Base-by-base conservation (phyloP, 2,888 invertebrate species). In the Stenodera caucasica region DNA sequence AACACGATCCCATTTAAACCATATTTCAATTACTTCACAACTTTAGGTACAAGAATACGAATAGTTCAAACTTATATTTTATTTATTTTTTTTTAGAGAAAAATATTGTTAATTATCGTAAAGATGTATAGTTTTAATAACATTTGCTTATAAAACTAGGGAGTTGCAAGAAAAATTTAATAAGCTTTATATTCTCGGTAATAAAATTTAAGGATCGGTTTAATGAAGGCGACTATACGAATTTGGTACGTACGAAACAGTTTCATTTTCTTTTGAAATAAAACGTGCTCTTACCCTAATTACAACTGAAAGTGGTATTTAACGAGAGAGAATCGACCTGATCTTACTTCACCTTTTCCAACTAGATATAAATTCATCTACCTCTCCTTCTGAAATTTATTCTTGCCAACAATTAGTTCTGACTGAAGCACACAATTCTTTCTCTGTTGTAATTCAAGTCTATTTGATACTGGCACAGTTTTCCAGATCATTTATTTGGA, bases 241-340 rank as follows among this genome's bases (percentile, higher is more conserved):
- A 11, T 2, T 52, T 60, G 63, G 64, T 63, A 61, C 64, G 62
- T 63, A 70, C 66, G 64, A 53, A 67, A 67, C 67, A 64, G 64
- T 69, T 66, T 67, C 70, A 68, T 70, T 70, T 68, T 67, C 66
- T 53, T 45, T 55, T 56, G 58, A 64, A 69, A 71, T 71, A 70
- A 70, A 70, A 70, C 67, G 67, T 60, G 65, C 65, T 59, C 63
- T 65, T 58, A 64, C 59, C 67, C 69, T 70, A 71, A 71, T 71
- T 71, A 68, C 70, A 57, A 59, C 58, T 49, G 68, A 60, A 67
- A 70, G 69, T 65, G 69, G 65, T 51, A 56, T 67, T 69, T 65
- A 67, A 68, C 65, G 65, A 64, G 63, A 64, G 56, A 59, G 53
- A 61, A 58, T 55, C 55, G 58, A 51, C 60, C n/a, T 65, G 50